phyloP scores from a whole-genome alignment of 1,140 invertebrate genomes.

The Oreohelix idahoensis region DNA sequence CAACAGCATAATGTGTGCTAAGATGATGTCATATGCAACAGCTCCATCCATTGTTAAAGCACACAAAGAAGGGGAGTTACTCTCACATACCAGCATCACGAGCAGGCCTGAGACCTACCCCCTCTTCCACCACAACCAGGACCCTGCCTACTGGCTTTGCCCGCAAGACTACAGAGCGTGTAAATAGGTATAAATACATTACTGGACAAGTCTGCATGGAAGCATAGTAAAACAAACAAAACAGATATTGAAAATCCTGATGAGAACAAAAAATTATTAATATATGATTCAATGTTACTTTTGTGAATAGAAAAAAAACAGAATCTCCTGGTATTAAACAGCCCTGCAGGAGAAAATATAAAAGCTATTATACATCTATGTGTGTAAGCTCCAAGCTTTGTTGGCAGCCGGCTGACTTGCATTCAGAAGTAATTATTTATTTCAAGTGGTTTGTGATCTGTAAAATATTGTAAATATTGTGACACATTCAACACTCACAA shows the following conservation, averaged over 20 bases:
- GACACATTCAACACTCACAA: neutral
- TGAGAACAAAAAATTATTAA: neutral
- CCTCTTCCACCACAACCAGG: conserved; percentile 80
- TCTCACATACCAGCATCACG: conserved; percentile 72
- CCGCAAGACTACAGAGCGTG: conserved; percentile 35
- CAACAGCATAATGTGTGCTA: neutral
- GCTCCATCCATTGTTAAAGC: neutral
- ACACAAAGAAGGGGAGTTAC: neutral
- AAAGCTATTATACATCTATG: neutral
- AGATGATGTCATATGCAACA: neutral
- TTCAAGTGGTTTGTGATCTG: neutral
- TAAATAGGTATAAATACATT: neutral
- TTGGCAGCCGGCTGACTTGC: neutral
- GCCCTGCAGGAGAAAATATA: neutral
- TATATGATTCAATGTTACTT: neutral
- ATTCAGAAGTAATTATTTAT: neutral
- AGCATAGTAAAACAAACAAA: neutral
- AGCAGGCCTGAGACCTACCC: conserved; percentile 74
- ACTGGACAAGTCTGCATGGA: neutral
- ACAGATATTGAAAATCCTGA: neutral
- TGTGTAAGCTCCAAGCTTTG: neutral
- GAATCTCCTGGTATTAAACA: neutral
- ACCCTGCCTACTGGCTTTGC: conserved; percentile 78
- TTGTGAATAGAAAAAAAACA: neutral
- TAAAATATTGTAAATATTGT: neutral